These are phyloP conservation scores for Malurus cyaneus DNA, from an alignment of 2,113 vertebrate species.

Conservation along the genomic window DNA sequence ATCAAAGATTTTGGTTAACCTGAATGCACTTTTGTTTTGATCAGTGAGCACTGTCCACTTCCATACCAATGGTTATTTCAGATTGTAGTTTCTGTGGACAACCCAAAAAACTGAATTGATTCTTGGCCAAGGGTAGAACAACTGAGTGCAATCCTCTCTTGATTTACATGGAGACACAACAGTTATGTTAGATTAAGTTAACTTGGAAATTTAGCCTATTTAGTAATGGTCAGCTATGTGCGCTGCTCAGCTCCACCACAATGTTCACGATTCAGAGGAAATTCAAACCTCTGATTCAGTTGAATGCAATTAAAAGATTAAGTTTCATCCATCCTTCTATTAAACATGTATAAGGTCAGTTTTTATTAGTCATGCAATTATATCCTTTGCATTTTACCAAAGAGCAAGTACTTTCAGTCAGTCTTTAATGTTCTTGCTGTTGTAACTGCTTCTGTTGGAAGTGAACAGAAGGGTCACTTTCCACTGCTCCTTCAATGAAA, in stretches of 20 bases:
- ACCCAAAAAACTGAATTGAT: accelerated
- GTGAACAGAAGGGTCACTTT: too few relatives aligned
- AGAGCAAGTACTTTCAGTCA: neutral
- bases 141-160: neutral
- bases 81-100: neutral
- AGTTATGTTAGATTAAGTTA: neutral
- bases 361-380: neutral
- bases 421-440: neutral
- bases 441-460: neutral
- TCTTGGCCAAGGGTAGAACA: neutral
- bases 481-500: neutral
- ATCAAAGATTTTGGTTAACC: neutral
- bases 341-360: neutral
- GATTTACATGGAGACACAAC: neutral
- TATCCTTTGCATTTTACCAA: neutral
- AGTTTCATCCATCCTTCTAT: neutral
- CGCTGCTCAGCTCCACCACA: neutral
- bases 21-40: neutral
- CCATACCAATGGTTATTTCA: neutral
- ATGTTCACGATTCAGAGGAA: neutral
- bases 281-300: neutral
- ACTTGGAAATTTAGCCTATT: neutral
- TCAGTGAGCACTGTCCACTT: neutral
- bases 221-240: neutral
- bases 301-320: neutral